Evolutionary conservation across 2,113 vertebrate species (phyloP), one percentile per base, ranked within the genome.

Genomic region (Lipophrys pholis): DNA sequence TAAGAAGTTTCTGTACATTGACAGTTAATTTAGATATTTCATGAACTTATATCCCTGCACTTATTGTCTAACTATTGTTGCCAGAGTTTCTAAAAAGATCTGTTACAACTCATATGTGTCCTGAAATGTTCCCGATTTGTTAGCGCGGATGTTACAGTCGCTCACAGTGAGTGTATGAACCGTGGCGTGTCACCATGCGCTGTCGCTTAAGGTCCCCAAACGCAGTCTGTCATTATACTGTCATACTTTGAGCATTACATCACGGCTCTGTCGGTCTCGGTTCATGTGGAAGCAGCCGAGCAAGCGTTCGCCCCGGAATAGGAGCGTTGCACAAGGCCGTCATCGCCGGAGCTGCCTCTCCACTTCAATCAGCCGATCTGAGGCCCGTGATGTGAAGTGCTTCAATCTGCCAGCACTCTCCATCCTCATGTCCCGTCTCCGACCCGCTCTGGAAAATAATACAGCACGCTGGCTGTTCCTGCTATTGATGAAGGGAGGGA

Each of bases 171-270:
- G 38, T 53, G 46, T 1, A 16, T 7, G 64, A 68, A 75, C 59
- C 53, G 10, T 76, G 1, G 60, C 55, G 54, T 89, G 81, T 80
- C 83, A 67, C 41, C 11, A 0, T 63, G 30, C 7, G 6, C 69
- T 17, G 54, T 55, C 48, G 45, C 67, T 39, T 54, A 67, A 69
- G 73, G 68, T 65, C 64, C 62, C 65, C 66, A 53, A 55, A 71
- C 69, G 1, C 10, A 74, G 67, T 72, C 84, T 87, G 75, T 90
- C 79, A 87, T 90, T 89, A 88, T 57, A 45, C 2, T 76, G 80
- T 85, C 87, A 68, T 84, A 66, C 43, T 83, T 36, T 58, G 84
- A 78, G 56, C 74, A 76, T 87, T 73, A 84, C 89, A 81, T 90
- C 87, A 88, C 58, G 39, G n/a, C 36, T 65, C 45, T 69, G 82